Evolutionary conservation across 2,888 invertebrate genomes (phyloP), one percentile per base, ranked within the genome.

Genomic region (Eilema caniola): DNA sequence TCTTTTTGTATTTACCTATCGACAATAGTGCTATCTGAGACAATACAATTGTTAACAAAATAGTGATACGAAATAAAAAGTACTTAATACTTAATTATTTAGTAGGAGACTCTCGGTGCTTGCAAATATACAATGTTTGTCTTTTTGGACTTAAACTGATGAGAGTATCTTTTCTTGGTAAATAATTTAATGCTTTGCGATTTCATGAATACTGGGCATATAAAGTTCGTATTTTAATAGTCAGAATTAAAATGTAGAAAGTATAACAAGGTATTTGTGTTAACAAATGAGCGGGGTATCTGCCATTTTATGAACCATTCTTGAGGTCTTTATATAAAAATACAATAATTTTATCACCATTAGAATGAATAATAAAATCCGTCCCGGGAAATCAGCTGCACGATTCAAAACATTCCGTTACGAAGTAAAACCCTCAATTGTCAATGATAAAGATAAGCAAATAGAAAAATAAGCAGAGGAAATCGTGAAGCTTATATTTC

Each of bases 401-500:
- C 59, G 41, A 59, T 59, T 68, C 41, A 57, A 62, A 68, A 47
- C 23, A 63, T 63, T 56, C 41, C 41, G 41, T 24, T 31, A 23
- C 57, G 33, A 57, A 66, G 70, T 53, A 66, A 63, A 65, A 67
- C 28, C 3, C 8, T 28, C 41, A 64, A 79, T 63, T 75, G 66
- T n/a, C 61, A 74, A 69, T 73, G 57, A 78, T 69, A 56, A 68
- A 65, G 59, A 73, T 66, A 78, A 72, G 7, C 47, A 74, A 72
- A 79, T 66, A 66, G 70, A 74, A 72, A 28, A 67, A 69, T 11
- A 66, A 70, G 64, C 56, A 62, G 72, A 60, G 62, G 73, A 76
- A 74, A 72, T 75, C 41, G 16, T 47, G 41, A 20, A 63, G 77
- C 66, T 77, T 75, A 75, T 79, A 74, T 74, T 72, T 73, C n/a